phyloP scores from a whole-genome alignment of 2,888 invertebrate species.

The Trichopria drosophilae region DNA sequence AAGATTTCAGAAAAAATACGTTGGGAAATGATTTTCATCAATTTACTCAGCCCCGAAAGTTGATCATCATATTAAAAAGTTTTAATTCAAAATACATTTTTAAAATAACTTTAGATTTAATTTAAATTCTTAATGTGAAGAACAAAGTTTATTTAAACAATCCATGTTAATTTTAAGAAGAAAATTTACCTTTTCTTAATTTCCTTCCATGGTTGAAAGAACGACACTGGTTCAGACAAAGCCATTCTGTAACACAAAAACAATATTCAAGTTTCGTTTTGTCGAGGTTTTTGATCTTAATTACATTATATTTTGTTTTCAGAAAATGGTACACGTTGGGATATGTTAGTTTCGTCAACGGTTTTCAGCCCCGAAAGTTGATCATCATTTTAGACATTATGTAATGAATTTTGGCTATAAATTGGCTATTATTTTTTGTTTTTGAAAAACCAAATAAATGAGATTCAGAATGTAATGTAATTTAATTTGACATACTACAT shows the following conservation, averaged over 20 bases:
- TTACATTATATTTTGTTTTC: not conserved
- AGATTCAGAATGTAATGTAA: no score
- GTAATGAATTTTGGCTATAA: no score
- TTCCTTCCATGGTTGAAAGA: not conserved
- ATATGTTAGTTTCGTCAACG: constrained; percentile 30
- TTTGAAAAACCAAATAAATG: no score
- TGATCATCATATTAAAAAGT: constrained; percentile 26
- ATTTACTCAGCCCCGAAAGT: constrained; percentile 46
- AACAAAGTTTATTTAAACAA: not conserved
- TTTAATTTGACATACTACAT: no score
- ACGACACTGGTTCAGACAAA: not conserved
- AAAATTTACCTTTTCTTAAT: not conserved
- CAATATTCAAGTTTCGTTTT: constrained; percentile 1
- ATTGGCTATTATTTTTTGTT: no score
- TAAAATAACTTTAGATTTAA: not conserved
- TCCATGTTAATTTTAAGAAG: not conserved
- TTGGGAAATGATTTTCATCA: constrained; percentile 39
- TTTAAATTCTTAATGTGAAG: not conserved
- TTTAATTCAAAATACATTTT: not conserved
- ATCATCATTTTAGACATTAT: constrained; percentile 38
- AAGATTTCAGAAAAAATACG: no score
- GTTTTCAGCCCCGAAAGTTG: constrained; percentile 40
- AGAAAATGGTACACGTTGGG: constrained; percentile 39
- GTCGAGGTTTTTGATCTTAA: not conserved
- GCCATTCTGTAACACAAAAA: not conserved